Conservation (phyloP, 1,140 invertebrate species). For the Temnothorax curvispinosus region DNA sequence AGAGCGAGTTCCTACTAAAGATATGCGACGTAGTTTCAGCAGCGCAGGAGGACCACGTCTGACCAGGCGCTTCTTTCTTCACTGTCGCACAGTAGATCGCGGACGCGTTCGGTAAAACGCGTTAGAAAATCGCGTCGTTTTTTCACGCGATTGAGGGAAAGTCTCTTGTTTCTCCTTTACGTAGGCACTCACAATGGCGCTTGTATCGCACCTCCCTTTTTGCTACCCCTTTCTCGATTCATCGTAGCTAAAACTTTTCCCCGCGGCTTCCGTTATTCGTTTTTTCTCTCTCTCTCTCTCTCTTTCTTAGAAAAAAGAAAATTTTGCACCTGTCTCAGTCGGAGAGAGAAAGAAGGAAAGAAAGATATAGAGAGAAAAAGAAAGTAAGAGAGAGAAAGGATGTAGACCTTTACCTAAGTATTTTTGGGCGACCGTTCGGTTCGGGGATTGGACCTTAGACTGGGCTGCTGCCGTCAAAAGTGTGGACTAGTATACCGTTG, state of each 20-base stretch:
- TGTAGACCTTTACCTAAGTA: slow-evolving; percentile 81
- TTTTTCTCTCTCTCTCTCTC: neutral
- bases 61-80: slow-evolving; percentile 53
- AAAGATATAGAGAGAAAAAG: slow-evolving; percentile 27
- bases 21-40: slow-evolving; percentile 45
- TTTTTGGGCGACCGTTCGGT: slow-evolving; percentile 85
- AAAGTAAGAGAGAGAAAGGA: slow-evolving; percentile 14
- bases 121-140: slow-evolving; percentile 16
- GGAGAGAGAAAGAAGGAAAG: neutral
- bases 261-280: slow-evolving; percentile 15
- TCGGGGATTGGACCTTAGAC: slow-evolving; percentile 85
- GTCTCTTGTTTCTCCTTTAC: slow-evolving; percentile 39
- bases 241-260: slow-evolving; percentile 22
- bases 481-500: slow-evolving; percentile 84
- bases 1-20: slow-evolving; percentile 71
- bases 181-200: slow-evolving; percentile 44
- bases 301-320: neutral
- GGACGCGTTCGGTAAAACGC: neutral
- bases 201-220: slow-evolving; percentile 28
- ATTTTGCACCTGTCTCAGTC: neutral
- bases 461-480: slow-evolving; percentile 83
- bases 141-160: slow-evolving; percentile 27
- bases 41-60: slow-evolving; percentile 49
- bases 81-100: slow-evolving; percentile 60
- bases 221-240: neutral